Percentiles rank a stretch among this genome's conserved stretches.
Conservation (phyloP, 92 coral and sea anemone genomes). For the Metridium senile region DNA sequence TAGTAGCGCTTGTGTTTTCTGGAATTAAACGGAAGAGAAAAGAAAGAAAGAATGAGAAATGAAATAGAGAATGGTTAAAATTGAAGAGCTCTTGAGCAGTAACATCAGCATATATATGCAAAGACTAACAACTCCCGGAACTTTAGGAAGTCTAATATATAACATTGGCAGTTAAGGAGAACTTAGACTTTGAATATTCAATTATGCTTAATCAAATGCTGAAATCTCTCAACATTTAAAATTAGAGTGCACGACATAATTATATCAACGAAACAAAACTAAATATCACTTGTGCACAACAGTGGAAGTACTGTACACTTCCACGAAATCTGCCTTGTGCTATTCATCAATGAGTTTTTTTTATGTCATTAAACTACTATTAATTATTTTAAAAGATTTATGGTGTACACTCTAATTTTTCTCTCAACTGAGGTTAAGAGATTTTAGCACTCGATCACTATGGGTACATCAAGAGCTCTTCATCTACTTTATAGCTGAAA, state of each 20-base stretch:
- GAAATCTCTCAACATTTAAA: not conserved
- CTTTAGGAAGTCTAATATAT: too few relatives aligned
- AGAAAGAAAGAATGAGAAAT: slow-evolving; percentile 30
- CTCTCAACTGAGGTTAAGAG: too few relatives aligned
- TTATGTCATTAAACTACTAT: too few relatives aligned
- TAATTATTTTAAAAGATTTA: too few relatives aligned
- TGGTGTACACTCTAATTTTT: too few relatives aligned
- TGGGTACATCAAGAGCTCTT: not conserved
- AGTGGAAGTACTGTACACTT: too few relatives aligned
- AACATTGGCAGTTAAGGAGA: not conserved
- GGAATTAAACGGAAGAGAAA: slow-evolving; percentile 51
- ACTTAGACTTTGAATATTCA: not conserved
- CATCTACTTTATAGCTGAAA: not conserved
- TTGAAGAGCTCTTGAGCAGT: not conserved
- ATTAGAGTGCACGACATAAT: not conserved
- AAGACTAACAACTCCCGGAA: not conserved
- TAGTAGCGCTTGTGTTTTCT: slow-evolving; percentile 92
- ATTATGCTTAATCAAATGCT: not conserved
- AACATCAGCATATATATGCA: not conserved
- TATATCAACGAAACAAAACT: too few relatives aligned
- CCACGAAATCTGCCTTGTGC: too few relatives aligned
- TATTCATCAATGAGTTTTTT: too few relatives aligned
- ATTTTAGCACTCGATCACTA: not conserved
- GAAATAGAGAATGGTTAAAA: slow-evolving; percentile 24
- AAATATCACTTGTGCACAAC: too few relatives aligned